Evolutionary conservation across 2,797 vertebrate genomes (phyloP).

Genomic region (Melanotaenia parkinsoni): DNA sequence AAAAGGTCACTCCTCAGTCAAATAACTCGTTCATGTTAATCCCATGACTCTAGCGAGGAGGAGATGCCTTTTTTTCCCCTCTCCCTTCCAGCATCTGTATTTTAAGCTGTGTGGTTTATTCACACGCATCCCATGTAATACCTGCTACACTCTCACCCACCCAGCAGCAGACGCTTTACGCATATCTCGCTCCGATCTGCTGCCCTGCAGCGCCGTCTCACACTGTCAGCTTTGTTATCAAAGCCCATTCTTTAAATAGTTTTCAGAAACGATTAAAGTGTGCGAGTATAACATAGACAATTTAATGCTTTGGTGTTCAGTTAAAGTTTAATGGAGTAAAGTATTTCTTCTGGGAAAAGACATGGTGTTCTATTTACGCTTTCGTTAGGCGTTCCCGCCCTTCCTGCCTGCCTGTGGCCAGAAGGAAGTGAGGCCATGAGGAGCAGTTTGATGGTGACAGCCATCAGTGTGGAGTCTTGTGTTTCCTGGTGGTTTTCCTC

Average conservation of each 20-base stretch:
- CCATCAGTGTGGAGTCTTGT: slow-evolving; percentile 8
- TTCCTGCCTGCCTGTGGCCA: slow-evolving; percentile 69
- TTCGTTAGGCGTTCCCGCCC: slow-evolving; percentile 60
- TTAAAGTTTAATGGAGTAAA: slow-evolving; percentile 8
- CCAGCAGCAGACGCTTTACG: slow-evolving; percentile 26
- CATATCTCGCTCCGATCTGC: slow-evolving; percentile 11
- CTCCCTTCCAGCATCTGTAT: slow-evolving; percentile 40
- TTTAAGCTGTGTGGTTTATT: slow-evolving; percentile 56
- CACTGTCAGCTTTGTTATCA: slow-evolving; percentile 32
- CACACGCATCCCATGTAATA: slow-evolving; percentile 51
- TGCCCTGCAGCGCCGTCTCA: slow-evolving; percentile 27
- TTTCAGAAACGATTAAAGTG: slow-evolving; percentile 13
- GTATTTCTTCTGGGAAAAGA: slow-evolving; percentile 33
- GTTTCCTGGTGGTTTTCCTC: slow-evolving; percentile 11
- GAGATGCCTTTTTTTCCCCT: slow-evolving; percentile 1
- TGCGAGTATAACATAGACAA: background rate
- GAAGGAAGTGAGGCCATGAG: slow-evolving; percentile 72
- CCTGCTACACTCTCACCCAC: slow-evolving; percentile 24
- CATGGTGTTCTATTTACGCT: slow-evolving; percentile 71
- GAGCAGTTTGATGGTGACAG: slow-evolving; percentile 18
- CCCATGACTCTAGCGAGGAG: slow-evolving; percentile 50
- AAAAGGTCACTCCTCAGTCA: slow-evolving; percentile 47
- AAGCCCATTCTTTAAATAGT: slow-evolving; percentile 42
- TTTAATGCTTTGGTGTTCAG: background rate
- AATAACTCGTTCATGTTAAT: slow-evolving; percentile 24